Evolutionary conservation across 2,797 vertebrate species (phyloP), one percentile per base, ranked within the genome.

Genomic region (Iguana delicatissima): DNA sequence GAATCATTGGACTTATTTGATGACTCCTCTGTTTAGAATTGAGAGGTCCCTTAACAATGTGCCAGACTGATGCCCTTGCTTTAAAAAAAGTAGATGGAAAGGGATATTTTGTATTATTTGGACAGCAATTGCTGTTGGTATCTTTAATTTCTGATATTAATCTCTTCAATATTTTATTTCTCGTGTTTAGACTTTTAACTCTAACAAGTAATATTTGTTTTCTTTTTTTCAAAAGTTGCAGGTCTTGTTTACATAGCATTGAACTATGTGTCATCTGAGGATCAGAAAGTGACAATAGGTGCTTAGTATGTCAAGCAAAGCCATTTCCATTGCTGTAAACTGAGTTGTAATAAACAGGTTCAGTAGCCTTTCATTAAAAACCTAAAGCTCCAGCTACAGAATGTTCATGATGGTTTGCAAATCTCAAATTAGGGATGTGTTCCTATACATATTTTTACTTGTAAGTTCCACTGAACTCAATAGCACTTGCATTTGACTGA

Each of bases 181-280:
- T 18, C 42, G 20, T 64, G 14, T 57, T 80, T 59, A 73, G 76
- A 20, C 12, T 80, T 85, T 69, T 42, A 32, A 62, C 20, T 1
- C 18, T 62, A 62, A 20, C 22, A 22, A 62, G 59, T 5, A 62
- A 62, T 62, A 62, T 22, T 5, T 64, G 24, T 16, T 57, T 13
- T 46, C 12, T 10, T 46, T 62, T 12, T 6, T 2, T 29, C 7
- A 2, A 8, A 52, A 12, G 46, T 46, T 79, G 26, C 38, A 79
- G 20, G 12, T 10, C n/a, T 84, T 52, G 20, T 83, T 52, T 90
- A 52, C 24, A 64, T 74, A 3, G 73, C 62, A 6, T 0, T 0
- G 0, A 16, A 32, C 26, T 7, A 29, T 24, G 0, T 29, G 6
- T 14, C 77, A 16, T 50, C 52, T 87, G 22, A 24, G 38, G 24